A percentile compares a stretch with the other conserved stretches of the same genome.
These are phyloP conservation scores for Calliopsis andreniformis DNA, from an alignment of 1,140 invertebrate genomes.

Conservation along the genomic window DNA sequence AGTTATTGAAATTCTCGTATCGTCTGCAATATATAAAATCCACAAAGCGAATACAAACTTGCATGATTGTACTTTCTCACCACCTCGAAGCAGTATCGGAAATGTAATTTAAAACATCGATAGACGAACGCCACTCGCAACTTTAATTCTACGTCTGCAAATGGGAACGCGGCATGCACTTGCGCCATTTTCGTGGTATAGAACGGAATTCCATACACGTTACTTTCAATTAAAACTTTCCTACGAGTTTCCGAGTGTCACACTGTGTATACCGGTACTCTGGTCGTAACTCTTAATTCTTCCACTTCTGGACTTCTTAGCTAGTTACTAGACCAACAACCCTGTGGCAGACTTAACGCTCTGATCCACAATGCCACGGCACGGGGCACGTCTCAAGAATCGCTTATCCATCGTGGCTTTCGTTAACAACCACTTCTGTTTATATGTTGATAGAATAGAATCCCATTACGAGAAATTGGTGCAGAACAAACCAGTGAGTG, in stretches of 20 bases:
- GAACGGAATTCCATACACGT: background rate
- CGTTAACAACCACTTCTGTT: too few relatives aligned
- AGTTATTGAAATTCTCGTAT: too few relatives aligned
- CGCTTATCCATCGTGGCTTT: too few relatives aligned
- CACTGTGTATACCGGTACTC: too few relatives aligned
- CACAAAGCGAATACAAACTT: too few relatives aligned
- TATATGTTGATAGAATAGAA: too few relatives aligned
- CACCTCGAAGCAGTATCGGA: background rate
- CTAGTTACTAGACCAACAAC: background rate
- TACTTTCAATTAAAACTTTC: conserved; percentile 41
- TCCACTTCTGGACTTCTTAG: background rate
- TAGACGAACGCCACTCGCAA: background rate
- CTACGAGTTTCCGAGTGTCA: conserved; percentile 7
- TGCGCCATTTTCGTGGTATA: background rate
- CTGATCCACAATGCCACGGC: background rate
- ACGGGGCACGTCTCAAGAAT: too few relatives aligned
- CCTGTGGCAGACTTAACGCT: conserved; percentile 1
- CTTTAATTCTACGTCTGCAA: background rate
- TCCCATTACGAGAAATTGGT: too few relatives aligned
- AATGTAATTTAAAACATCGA: background rate
- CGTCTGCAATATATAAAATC: too few relatives aligned
- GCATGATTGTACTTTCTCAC: too few relatives aligned
- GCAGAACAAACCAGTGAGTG: too few relatives aligned
- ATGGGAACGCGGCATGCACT: too few relatives aligned
- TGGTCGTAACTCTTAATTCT: conserved; percentile 30